A percentile compares a stretch with the other conserved stretches of the same genome.
These are phyloP conservation scores for Nomada ruficornis DNA, from an alignment of 2,888 invertebrate genomes.

Conservation along the genomic window DNA sequence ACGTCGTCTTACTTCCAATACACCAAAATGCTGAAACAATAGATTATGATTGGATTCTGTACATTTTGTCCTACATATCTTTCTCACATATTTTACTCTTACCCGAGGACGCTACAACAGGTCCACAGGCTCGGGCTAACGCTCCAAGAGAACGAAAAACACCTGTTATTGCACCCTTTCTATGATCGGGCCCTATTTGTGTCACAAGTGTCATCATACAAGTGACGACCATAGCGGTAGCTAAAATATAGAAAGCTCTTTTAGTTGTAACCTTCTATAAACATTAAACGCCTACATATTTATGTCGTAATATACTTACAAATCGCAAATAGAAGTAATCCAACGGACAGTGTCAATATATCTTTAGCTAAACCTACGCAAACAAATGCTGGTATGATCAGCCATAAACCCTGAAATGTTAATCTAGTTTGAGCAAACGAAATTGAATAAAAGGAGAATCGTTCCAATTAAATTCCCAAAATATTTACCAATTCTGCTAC, in stretches of 20 bases:
- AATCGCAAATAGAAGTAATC: conserved; percentile 94
- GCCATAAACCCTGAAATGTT: conserved; percentile 88
- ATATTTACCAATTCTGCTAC: conserved; percentile 87
- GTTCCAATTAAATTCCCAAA: neutral
- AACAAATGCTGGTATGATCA: conserved; percentile 94
- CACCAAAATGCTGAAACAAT: conserved; percentile 93
- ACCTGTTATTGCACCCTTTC: conserved; percentile 97
- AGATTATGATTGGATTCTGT: too few species aligned
- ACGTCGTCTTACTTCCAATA: conserved; percentile 93
- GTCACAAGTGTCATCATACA: conserved; percentile 97
- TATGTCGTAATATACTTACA: conserved; percentile 87
- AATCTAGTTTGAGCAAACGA: conserved; percentile 3
- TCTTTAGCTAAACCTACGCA: conserved; percentile 90
- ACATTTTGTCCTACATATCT: too few species aligned
- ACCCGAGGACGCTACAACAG: conserved; percentile 94
- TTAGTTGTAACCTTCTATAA: neutral
- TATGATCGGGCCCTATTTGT: conserved; percentile 90
- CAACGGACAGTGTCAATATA: conserved; percentile 89
- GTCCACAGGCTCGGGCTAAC: conserved; percentile 96
- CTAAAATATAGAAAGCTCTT: conserved; percentile 82
- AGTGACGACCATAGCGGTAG: conserved; percentile 97
- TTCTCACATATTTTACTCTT: conserved; percentile 58
- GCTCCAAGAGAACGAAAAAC: conserved; percentile 97
- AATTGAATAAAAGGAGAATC: neutral
- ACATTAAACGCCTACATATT: neutral